A percentile compares a stretch with the other conserved stretches of the same genome.
These are phyloP conservation scores for Neodontobutis hainanensis DNA, from an alignment of 2,113 vertebrate species.

Conservation along the genomic window DNA sequence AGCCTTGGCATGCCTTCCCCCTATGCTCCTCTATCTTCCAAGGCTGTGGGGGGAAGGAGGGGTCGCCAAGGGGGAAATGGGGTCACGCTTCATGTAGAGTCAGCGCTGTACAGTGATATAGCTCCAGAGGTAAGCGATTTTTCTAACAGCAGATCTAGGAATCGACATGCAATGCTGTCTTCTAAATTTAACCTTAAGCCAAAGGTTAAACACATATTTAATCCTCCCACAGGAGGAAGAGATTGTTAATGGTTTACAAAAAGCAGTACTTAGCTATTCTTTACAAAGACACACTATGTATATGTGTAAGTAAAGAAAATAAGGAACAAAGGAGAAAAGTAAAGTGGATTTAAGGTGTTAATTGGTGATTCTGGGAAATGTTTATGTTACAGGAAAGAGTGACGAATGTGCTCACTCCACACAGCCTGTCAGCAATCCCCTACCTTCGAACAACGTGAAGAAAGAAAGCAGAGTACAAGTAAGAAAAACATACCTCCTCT, in stretches of 20 bases:
- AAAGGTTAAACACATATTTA: slow-evolving; percentile 70
- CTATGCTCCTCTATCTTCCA: slow-evolving; percentile 75
- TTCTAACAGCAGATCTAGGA: slow-evolving; percentile 67
- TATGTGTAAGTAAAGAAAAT: background rate
- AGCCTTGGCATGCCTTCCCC: slow-evolving; percentile 77
- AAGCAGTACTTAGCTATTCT: slow-evolving; percentile 15
- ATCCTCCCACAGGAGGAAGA: slow-evolving; percentile 42
- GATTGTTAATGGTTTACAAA: slow-evolving; percentile 36
- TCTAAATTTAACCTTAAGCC: slow-evolving; percentile 67
- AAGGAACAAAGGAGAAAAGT: slow-evolving; percentile 11
- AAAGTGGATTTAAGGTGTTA: slow-evolving; percentile 12
- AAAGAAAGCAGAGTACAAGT: slow-evolving; percentile 81
- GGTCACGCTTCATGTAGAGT: slow-evolving; percentile 76
- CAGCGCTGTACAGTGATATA: slow-evolving; percentile 57
- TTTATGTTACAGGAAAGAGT: slow-evolving; percentile 79
- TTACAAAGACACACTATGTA: background rate
- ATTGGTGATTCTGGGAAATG: slow-evolving; percentile 71
- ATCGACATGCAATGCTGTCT: slow-evolving; percentile 59
- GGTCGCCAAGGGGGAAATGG: slow-evolving; percentile 71
- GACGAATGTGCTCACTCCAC: slow-evolving; percentile 85
- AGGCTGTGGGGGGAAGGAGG: slow-evolving; percentile 57
- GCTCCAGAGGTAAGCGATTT: slow-evolving; percentile 72
- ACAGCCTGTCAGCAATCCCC: slow-evolving; percentile 79
- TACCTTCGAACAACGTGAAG: slow-evolving; percentile 77
- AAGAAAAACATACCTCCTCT: slow-evolving; percentile 70